Evolutionary conservation across 2,888 invertebrate species (phyloP).

Genomic region (Ecliptopera silaceata): DNA sequence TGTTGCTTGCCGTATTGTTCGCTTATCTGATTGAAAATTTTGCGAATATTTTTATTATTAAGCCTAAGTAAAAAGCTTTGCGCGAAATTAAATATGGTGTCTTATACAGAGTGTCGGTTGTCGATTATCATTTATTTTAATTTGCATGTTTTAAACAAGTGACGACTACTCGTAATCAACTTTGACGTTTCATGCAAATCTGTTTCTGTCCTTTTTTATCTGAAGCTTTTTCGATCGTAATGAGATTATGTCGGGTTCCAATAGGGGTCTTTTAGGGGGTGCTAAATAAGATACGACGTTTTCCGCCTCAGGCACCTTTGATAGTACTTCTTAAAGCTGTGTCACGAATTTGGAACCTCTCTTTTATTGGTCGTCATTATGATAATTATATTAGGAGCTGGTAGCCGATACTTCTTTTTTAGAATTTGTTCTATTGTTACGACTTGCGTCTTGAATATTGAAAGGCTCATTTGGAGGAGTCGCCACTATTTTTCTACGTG

Average conservation of each 20-base stretch:
- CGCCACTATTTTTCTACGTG: constrained; percentile 78
- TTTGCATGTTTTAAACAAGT: constrained; percentile 55
- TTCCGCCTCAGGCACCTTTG: constrained; percentile 78
- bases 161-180: constrained; percentile 63
- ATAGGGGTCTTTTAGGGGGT: constrained; percentile 66
- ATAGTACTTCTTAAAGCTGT: constrained; percentile 79
- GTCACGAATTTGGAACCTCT: constrained; percentile 78
- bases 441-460: constrained; percentile 77
- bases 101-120: constrained; percentile 6
- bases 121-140: constrained; percentile 50
- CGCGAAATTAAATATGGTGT: constrained; percentile 15
- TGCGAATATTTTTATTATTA: background rate
- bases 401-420: constrained; percentile 78
- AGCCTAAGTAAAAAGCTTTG: constrained; percentile 11
- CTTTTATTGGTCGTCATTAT: constrained; percentile 82
- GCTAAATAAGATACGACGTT: constrained; percentile 81
- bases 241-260: constrained; percentile 73
- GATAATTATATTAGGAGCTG: constrained; percentile 80
- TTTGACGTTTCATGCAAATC: constrained; percentile 79
- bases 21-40: constrained; percentile 10
- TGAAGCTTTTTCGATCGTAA: constrained; percentile 75
- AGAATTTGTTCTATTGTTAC: constrained; percentile 80
- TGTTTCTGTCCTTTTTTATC: constrained; percentile 74
- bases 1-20: constrained; percentile 3
- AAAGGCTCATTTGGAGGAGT: constrained; percentile 78